A percentile compares a stretch with the other conserved stretches of the same genome.
Conservation (phyloP, 2,888 invertebrate genomes). For the Tetanocera ferruginea region DNA sequence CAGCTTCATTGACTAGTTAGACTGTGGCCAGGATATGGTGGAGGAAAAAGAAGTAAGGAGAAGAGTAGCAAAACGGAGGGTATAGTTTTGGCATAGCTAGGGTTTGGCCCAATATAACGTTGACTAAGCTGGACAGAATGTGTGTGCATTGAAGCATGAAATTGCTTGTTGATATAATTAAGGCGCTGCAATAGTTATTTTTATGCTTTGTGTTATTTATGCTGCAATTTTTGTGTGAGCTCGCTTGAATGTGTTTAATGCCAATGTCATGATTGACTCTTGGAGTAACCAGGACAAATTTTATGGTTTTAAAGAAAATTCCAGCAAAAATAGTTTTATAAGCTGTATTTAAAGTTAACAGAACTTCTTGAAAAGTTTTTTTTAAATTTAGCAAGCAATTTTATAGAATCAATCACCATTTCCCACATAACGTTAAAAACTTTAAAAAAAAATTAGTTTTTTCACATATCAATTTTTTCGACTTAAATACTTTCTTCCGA, state of each 20-base stretch:
- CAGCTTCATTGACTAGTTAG: slow-evolving; percentile 3
- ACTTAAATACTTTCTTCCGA: no score
- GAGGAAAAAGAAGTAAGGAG: background rate
- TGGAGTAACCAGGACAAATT: background rate
- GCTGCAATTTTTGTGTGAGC: background rate
- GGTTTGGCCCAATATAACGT: background rate
- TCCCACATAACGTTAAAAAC: no score
- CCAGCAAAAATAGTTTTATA: no score
- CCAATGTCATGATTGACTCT: background rate
- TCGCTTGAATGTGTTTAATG: slow-evolving; percentile 1
- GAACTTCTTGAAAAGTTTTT: no score
- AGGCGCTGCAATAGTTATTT: background rate
- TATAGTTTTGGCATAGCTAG: background rate
- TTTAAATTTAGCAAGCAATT: no score
- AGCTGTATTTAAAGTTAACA: background rate
- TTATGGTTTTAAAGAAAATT: background rate
- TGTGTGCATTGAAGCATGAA: slow-evolving; percentile 24
- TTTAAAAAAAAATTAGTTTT: no score
- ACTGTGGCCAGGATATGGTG: background rate
- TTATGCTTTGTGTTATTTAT: background rate
- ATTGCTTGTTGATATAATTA: slow-evolving; percentile 15
- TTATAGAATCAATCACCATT: no score
- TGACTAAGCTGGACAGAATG: background rate
- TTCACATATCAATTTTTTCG: no score
- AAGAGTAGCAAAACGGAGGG: background rate